phyloP scores from a whole-genome alignment of 2,797 vertebrate genomes.

The Cyclura pinguis region DNA sequence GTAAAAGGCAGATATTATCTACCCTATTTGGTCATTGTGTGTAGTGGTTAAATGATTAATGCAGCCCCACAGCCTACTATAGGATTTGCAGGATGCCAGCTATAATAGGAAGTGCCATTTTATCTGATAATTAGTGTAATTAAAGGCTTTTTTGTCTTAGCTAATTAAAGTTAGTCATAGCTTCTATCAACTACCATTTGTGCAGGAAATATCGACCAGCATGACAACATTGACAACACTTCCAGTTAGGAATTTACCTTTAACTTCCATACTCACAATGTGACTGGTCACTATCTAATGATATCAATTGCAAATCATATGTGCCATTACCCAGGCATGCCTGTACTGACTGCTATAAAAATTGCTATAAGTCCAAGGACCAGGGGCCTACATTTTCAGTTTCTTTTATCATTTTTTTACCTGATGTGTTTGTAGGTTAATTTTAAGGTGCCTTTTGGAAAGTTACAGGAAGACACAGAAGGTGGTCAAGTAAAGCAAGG shows the following conservation, averaged over 20 bases:
- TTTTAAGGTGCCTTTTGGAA: not conserved
- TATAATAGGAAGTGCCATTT: rapidly evolving
- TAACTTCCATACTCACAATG: slow-evolving; percentile 66
- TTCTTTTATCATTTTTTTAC: not conserved
- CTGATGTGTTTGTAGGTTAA: not conserved
- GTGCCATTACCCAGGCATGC: slow-evolving; percentile 60
- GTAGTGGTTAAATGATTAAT: not conserved
- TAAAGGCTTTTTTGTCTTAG: not conserved
- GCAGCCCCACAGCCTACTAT: slow-evolving; percentile 18
- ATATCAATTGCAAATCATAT: slow-evolving; percentile 61
- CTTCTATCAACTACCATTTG: slow-evolving; percentile 23
- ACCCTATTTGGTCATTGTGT: not conserved
- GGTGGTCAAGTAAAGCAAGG: not conserved
- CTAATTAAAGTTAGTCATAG: slow-evolving; percentile 37
- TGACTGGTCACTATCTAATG: slow-evolving; percentile 63
- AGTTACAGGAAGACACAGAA: not conserved
- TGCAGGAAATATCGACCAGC: slow-evolving; percentile 36
- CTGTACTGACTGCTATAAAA: not conserved
- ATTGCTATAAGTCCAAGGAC: not conserved
- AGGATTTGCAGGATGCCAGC: rapidly evolving
- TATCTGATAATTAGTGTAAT: not conserved
- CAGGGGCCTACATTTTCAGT: not conserved
- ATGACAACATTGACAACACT: slow-evolving; percentile 55
- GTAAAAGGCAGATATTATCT: not conserved
- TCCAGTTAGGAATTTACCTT: slow-evolving; percentile 47